Conservation (phyloP, 1,140 invertebrate genomes). For the Cydia pomonella region DNA sequence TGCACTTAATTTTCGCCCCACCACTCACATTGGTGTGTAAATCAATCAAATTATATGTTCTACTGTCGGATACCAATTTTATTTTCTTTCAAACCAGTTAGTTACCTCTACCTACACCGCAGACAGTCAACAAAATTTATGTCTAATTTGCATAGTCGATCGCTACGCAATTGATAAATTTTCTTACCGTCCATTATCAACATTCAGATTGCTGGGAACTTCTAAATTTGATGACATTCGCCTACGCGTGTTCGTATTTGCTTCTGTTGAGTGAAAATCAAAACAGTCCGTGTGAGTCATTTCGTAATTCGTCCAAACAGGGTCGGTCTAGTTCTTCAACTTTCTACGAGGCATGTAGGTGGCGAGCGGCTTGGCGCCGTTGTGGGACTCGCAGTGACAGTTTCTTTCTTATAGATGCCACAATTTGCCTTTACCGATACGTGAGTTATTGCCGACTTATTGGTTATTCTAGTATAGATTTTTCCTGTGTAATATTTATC, state of each 20-base stretch:
- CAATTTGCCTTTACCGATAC: background rate
- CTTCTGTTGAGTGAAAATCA: conserved; percentile 55
- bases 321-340: conserved; percentile 72
- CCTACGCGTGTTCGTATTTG: conserved; percentile 29
- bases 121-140: background rate
- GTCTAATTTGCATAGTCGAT: background rate
- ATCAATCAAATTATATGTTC: too few species aligned
- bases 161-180: background rate
- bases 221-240: conserved; percentile 31
- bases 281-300: conserved; percentile 56
- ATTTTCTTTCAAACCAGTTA: too few species aligned
- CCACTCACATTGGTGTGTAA: too few species aligned
- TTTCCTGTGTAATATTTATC: too few species aligned
- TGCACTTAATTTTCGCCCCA: too few species aligned
- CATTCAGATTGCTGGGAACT: background rate
- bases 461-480: background rate
- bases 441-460: background rate
- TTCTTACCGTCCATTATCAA: background rate
- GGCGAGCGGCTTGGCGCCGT: conserved; percentile 53
- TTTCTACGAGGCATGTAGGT: conserved; percentile 66
- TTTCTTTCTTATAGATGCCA: conserved; percentile 35
- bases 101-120: too few species aligned
- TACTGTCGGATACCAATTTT: too few species aligned
- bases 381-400: conserved; percentile 40
- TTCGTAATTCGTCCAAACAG: conserved; percentile 62